phyloP scores from a whole-genome alignment of 2,797 vertebrate species.

The Peromyscus attwateri region DNA sequence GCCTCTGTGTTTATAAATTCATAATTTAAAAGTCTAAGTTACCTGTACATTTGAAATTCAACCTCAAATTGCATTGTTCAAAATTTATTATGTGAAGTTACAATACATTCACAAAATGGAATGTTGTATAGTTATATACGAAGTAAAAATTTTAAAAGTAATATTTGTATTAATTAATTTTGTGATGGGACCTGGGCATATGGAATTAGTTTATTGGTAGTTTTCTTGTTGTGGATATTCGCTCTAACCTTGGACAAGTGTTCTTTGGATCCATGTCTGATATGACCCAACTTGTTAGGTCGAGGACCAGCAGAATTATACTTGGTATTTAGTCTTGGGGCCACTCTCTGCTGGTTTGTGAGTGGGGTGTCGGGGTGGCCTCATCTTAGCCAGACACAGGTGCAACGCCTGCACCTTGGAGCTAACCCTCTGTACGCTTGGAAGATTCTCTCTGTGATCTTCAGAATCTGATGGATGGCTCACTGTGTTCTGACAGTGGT shows the following conservation, averaged over 20 bases:
- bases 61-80: background rate
- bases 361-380: no score
- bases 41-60: background rate
- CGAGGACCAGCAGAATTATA: background rate
- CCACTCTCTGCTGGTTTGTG: background rate
- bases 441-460: background rate
- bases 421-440: background rate
- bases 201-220: background rate
- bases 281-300: background rate
- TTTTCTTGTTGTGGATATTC: background rate
- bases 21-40: conserved; percentile 41
- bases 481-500: background rate
- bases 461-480: background rate
- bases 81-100: background rate
- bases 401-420: background rate
- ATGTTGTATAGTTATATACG: background rate
- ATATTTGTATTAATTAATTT: background rate
- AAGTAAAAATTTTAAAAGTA: background rate
- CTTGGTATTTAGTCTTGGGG: background rate
- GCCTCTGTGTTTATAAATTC: background rate
- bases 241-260: background rate
- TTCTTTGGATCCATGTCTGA: background rate
- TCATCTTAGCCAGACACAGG: background rate
- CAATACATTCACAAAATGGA: conserved; percentile 31
- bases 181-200: background rate